Evolutionary conservation across 2,888 invertebrate species (phyloP), one percentile per base, ranked within the genome.

Genomic region (Coelopa pilipes): DNA sequence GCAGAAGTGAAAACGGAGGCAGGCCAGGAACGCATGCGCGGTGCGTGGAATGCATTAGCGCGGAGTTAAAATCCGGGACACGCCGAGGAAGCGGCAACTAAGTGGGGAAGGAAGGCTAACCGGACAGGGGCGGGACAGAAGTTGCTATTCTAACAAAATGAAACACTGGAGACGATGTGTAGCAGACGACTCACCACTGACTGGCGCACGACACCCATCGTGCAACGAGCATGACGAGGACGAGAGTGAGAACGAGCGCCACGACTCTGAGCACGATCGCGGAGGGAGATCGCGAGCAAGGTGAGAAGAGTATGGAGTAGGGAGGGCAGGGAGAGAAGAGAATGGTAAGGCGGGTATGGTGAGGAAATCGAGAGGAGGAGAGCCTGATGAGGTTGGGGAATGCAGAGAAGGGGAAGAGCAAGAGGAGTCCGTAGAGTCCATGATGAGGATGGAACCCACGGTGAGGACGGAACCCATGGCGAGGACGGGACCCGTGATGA

Each of bases 181-280:
- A n/a, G n/a, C n/a, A n/a, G n/a, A n/a, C n/a, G n/a, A n/a, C 57
- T 21, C 57, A 57, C 57, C 57, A 57, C 57, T 57, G 57, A n/a
- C n/a, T 12, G 21, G 11, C 57, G 12, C 34, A 34, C 34, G 34
- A 34, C 34, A 34, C 34, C 57, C 21, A 57, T 57, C 57, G 57
- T n/a, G 11, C 12, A 57, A 57, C 17, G 19, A 57, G 17, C 17
- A 19, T 21, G 57, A 57, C 57, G 57, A 57, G 21, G 19, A 57
- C 57, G 21, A 57, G 12, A 57, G 21, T 53, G 53, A 53, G 15
- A 17, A 53, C 53, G 17, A 53, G 15, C n/a, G 17, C 17, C n/a
- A 53, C 53, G 53, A 53, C 4, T 4, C 3, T 17, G 53, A 53
- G n/a, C 5, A 34, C 2, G 34, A 34, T 34, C 34, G 34, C 7